Evolutionary conservation across 2,888 invertebrate genomes (phyloP).

Genomic region (Calephelis perditalis): DNA sequence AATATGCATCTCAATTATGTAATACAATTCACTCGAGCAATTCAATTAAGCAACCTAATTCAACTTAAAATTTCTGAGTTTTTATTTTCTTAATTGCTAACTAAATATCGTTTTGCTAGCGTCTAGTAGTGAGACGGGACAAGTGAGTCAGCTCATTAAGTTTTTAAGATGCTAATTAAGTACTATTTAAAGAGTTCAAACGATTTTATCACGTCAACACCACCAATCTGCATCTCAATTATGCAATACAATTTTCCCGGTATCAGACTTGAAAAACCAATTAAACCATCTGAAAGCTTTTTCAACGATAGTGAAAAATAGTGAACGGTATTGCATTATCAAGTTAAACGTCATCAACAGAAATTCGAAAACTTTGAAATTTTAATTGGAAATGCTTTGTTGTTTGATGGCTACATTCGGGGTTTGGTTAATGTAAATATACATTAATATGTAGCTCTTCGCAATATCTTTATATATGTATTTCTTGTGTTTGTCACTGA

Average conservation of each 20-base stretch:
- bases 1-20: constrained; percentile 36
- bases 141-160: constrained; percentile 47
- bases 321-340: constrained; percentile 19
- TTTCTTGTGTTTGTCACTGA: no score
- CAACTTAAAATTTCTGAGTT: no score
- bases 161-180: constrained; percentile 60
- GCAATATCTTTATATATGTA: no score
- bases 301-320: constrained; percentile 21
- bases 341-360: constrained; percentile 24
- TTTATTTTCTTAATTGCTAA: no score
- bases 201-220: constrained; percentile 46
- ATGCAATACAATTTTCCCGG: constrained; percentile 25
- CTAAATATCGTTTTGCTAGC: no score
- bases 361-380: constrained; percentile 17
- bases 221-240: constrained; percentile 38
- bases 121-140: no score
- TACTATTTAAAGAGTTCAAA: constrained; percentile 54
- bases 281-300: constrained; percentile 30
- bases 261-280: constrained; percentile 38
- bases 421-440: neutral
- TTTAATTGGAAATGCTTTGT: constrained; percentile 15
- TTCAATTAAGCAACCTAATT: no score
- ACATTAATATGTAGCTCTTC: no score
- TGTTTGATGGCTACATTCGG: constrained; percentile 7
- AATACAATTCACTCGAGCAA: constrained; percentile 19